phyloP scores from a whole-genome alignment of 1,140 invertebrate species.

The Mylabris phalerata region DNA sequence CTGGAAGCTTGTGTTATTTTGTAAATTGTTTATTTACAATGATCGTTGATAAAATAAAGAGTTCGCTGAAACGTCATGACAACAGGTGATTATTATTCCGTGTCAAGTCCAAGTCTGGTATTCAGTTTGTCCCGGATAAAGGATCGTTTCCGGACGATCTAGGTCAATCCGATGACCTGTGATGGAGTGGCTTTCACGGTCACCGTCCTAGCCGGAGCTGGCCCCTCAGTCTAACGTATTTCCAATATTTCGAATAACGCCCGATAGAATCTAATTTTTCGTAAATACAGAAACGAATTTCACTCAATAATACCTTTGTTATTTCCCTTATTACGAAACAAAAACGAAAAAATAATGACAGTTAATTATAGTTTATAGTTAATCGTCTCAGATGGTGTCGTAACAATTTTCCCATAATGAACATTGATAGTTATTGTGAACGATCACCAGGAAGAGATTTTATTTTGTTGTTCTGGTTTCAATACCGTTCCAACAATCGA shows the following conservation, averaged over 20 bases:
- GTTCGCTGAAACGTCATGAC: background rate
- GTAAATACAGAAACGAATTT: background rate
- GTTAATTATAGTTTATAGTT: background rate
- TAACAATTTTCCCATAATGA: slow-evolving; percentile 8
- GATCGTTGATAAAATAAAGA: background rate
- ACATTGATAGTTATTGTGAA: slow-evolving; percentile 6
- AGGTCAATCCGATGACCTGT: slow-evolving; percentile 25
- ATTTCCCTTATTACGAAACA: background rate
- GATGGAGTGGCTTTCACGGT: slow-evolving; percentile 22
- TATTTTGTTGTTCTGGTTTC: slow-evolving; percentile 9
- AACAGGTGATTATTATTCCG: slow-evolving; percentile 20
- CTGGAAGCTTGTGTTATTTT: background rate
- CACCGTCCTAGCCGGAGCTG: slow-evolving; percentile 19
- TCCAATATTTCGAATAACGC: background rate
- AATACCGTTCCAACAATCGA: slow-evolving; percentile 9
- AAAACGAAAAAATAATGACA: background rate
- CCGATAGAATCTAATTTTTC: background rate
- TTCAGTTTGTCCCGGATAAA: slow-evolving; percentile 27
- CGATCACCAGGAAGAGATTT: slow-evolving; percentile 9
- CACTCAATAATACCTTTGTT: too few relatives aligned
- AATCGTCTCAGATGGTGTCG: slow-evolving; percentile 4
- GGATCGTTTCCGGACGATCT: slow-evolving; percentile 26
- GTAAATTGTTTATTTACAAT: background rate
- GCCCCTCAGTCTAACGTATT: background rate
- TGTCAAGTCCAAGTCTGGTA: slow-evolving; percentile 31